Percentiles rank a stretch among this genome's conserved stretches.
phyloP scores from a whole-genome alignment of 2,113 vertebrate genomes.

The Gnathonemus echidnorhynchus region DNA sequence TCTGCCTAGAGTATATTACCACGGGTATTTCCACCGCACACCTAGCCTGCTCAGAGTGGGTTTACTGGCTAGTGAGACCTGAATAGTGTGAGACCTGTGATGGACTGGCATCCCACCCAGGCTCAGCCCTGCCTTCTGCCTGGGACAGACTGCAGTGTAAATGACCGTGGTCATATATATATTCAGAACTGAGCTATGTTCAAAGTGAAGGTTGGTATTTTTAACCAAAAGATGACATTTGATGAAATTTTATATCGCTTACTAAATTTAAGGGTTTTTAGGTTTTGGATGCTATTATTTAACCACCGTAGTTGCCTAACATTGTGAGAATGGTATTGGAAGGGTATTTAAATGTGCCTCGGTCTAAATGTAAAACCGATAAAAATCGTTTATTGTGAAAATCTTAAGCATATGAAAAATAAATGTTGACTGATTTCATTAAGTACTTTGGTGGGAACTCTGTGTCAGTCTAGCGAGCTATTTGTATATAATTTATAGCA shows the following conservation, averaged over 20 bases:
- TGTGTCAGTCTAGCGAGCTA: neutral
- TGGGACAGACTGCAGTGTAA: too few species aligned
- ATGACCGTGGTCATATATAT: too few species aligned
- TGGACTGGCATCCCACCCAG: too few species aligned
- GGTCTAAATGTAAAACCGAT: neutral
- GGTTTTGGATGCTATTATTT: neutral
- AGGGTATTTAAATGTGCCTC: neutral
- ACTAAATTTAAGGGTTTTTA: neutral
- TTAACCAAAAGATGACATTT: neutral
- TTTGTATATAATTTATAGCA: too few species aligned
- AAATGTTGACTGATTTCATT: neutral
- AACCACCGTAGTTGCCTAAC: neutral
- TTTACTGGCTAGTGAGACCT: too few species aligned
- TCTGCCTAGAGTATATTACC: too few species aligned
- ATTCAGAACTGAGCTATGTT: neutral
- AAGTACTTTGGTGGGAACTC: neutral
- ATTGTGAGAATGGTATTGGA: neutral
- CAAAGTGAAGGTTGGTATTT: neutral
- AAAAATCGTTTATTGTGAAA: neutral
- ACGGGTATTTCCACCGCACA: too few species aligned
- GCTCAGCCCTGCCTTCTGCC: too few species aligned
- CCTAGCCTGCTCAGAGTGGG: too few species aligned
- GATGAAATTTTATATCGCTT: neutral
- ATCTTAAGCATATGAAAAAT: neutral
- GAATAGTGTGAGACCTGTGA: too few species aligned